Conservation (phyloP, 2,888 invertebrate genomes). For the Cheilosia grossa region DNA sequence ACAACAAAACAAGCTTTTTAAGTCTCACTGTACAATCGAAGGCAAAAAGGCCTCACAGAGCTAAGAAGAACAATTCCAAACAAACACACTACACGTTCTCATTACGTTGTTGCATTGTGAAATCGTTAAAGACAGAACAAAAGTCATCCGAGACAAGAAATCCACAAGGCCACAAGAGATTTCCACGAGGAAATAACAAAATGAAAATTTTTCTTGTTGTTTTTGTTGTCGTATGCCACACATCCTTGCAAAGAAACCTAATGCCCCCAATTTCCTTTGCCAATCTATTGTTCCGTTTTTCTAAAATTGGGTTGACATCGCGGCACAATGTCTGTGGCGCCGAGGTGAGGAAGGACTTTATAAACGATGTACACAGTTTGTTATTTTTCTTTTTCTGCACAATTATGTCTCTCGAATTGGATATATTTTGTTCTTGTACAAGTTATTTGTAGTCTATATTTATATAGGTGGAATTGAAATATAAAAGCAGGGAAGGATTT, state of each 20-base stretch:
- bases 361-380: neutral
- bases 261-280: slow-evolving; percentile 67
- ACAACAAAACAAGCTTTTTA: neutral
- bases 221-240: neutral
- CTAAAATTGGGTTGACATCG: slow-evolving; percentile 65
- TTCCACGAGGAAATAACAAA: neutral
- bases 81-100: slow-evolving; percentile 19
- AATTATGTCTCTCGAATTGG: slow-evolving; percentile 28
- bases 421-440: slow-evolving; percentile 1
- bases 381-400: neutral
- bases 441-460: neutral
- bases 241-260: slow-evolving; percentile 55
- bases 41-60: neutral
- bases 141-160: slow-evolving; percentile 4
- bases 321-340: slow-evolving; percentile 58
- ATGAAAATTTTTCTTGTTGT: neutral
- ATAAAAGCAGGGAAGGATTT: neutral
- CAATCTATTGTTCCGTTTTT: slow-evolving; percentile 53
- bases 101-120: slow-evolving; percentile 10
- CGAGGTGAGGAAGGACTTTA: neutral
- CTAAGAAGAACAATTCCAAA: neutral
- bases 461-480: neutral
- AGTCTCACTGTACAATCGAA: neutral
- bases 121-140: neutral
- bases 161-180: slow-evolving; percentile 3